Evolutionary conservation across 2,888 invertebrate genomes (phyloP), one percentile per base, ranked within the genome.

Genomic region (Myopa tessellatipennis): DNA sequence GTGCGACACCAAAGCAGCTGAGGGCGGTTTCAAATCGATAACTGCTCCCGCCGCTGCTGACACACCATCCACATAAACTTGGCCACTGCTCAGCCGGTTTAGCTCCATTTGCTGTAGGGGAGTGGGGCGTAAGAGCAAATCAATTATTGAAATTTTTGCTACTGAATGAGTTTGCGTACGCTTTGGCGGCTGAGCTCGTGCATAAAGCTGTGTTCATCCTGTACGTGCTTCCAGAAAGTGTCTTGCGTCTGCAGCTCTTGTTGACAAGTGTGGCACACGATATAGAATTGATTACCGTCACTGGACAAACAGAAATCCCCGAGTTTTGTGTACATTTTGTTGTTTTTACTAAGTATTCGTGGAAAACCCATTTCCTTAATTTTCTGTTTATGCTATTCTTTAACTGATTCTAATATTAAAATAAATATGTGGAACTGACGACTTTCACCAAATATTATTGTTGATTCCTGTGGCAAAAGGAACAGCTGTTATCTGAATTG

Each of bases 171-270:
- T 60, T 72, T 61, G 18, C 68, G 18, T 60, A 75, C 75, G 16
- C 16, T 69, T 26, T 69, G 68, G 36, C 58, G 68, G 40, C 63
- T 75, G 14, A 69, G 60, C 8, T 75, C 55, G 40, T 87, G 88
- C 82, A 87, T 81, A 61, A 87, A 87, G 77, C 87, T 87, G 80
- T 87, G 87, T 75, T 87, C 87, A 78, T 87, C 87, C 77, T 87
- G 87, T 83, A 87, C 86, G 80, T 87, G 87, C 77, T 87, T 87
- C 87, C 87, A 87, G 80, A 87, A 87, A 68, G 87, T 87, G 73
- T 87, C 87, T 79, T 87, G 87, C 52, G 87, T 87, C 78, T 86
- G 87, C 77, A 86, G 76, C 80, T 87, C 87, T 80, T 87, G 86
- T 81, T 87, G 87, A 81, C 87, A 87, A 74, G 85, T 86, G 80